Base-by-base conservation (phyloP, 53 echinoderm and acorn worm genomes). In the Holothuria scabra region DNA sequence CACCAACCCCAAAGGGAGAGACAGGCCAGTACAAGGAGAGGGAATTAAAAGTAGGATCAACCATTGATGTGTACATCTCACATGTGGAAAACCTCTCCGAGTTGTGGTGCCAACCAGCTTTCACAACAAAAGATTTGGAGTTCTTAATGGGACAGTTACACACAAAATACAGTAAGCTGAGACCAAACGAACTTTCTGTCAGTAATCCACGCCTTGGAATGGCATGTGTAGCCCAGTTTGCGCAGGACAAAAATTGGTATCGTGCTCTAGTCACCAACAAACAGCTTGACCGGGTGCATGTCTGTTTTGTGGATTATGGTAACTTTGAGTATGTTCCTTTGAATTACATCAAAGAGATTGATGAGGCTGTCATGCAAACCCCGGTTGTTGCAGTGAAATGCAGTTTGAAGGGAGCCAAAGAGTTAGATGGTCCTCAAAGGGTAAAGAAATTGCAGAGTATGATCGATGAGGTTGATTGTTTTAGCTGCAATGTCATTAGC, bases 271-370 rank as follows among this genome's bases (percentile, higher is more conserved):
- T 99, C 44, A 85, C 86, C 44, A 86, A 92, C 83, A 90, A 89
- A 28, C 87, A 93, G 56, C 66, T 85, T 3, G 81, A 81, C 25
- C 80, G 66, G 41, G 81, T 89, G 29, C 85, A 93, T n/a, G 95
- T 99, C 23, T 86, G 88, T 29, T 99, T 95, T 67, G 94, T 95
- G n/a, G 99, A 99, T 67, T 99, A 94, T 67, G 99, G 99, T 22
- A 95, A 95, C 59, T 78, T 86, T 58, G 94, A 95, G 57, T 86
- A 90, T 24, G 89, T 99, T 18, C 60, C 87, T 5, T 35, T 92
- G 33, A 65, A 35, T 21, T 84, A 87, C 35, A 74, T 99, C 59
- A 87, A 87, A 60, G 84, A 85, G 67, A 94, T 99, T 35, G 85
- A 79, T 13, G 69, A 90, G 21, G 87, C 89, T 20, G 66, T 99